Conservation (phyloP, 2,888 invertebrate genomes). For the Electrophaes corylata region DNA sequence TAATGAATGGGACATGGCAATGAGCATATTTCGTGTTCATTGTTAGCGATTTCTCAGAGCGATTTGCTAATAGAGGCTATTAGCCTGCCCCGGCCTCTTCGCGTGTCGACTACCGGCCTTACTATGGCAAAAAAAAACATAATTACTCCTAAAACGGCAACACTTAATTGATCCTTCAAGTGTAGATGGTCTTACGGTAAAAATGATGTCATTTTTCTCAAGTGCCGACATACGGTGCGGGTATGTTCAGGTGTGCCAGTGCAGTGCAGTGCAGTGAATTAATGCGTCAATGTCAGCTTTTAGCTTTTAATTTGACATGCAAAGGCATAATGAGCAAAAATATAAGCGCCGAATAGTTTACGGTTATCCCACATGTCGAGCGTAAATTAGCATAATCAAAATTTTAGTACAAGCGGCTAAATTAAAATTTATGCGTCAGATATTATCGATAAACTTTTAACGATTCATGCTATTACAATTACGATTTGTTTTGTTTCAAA, state of each 20-base stretch:
- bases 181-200: conserved; percentile 67
- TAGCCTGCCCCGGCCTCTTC: conserved; percentile 67
- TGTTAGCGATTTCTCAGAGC: conserved; percentile 78
- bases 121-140: conserved; percentile 63
- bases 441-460: conserved; percentile 18
- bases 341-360: conserved; percentile 41
- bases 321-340: conserved; percentile 46
- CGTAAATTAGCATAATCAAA: conserved; percentile 30
- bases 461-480: conserved; percentile 16
- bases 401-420: conserved; percentile 20
- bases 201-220: conserved; percentile 61
- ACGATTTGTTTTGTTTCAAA: conserved; percentile 11
- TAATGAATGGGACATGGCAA: conserved; percentile 74
- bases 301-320: conserved; percentile 46
- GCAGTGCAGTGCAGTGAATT: conserved; percentile 46
- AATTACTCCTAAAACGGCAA: conserved; percentile 80
- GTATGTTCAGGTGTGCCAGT: conserved; percentile 42
- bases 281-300: conserved; percentile 52
- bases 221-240: conserved; percentile 55
- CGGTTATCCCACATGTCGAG: conserved; percentile 34
- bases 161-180: conserved; percentile 68
- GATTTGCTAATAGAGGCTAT: conserved; percentile 78
- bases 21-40: conserved; percentile 78
- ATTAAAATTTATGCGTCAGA: conserved; percentile 9
- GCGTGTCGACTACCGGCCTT: conserved; percentile 73